These are phyloP conservation scores for Planiliza haematocheilus DNA, from an alignment of 2,113 vertebrate genomes.

Conservation along the genomic window DNA sequence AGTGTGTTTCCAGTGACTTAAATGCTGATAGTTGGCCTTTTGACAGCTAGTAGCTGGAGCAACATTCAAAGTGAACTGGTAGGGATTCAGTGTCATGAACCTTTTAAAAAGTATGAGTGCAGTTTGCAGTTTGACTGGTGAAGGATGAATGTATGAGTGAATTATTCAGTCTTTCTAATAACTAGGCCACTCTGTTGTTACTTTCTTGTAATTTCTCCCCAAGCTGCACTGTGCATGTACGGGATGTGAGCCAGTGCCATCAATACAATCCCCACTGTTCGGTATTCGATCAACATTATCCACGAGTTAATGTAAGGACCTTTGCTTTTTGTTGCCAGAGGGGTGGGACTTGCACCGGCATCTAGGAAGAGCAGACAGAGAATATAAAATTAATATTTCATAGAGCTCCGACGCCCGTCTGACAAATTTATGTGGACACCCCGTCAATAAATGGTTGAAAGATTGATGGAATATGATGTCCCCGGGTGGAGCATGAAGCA, in stretches of 20 bases:
- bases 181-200: conserved; percentile 48
- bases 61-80: not conserved
- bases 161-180: conserved; percentile 44
- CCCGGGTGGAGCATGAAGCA: conserved; percentile 72
- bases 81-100: conserved; percentile 5
- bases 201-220: conserved; percentile 49
- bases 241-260: conserved; percentile 35
- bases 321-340: conserved; percentile 69
- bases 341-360: conserved; percentile 60
- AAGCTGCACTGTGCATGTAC: conserved; percentile 10
- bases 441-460: conserved; percentile 82
- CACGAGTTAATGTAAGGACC: conserved; percentile 69
- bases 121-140: conserved; percentile 18
- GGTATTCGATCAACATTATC: conserved; percentile 66
- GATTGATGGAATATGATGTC: conserved; percentile 82
- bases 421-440: conserved; percentile 83
- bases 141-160: conserved; percentile 15
- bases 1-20: not conserved
- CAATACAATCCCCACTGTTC: conserved; percentile 60
- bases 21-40: not conserved
- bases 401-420: conserved; percentile 67
- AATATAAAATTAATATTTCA: conserved; percentile 83
- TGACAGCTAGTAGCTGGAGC: not conserved
- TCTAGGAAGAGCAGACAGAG: conserved; percentile 58
- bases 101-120: conserved; percentile 12